Base-by-base conservation (phyloP, 2,888 invertebrate genomes). In the Chymomyza procnemis region DNA sequence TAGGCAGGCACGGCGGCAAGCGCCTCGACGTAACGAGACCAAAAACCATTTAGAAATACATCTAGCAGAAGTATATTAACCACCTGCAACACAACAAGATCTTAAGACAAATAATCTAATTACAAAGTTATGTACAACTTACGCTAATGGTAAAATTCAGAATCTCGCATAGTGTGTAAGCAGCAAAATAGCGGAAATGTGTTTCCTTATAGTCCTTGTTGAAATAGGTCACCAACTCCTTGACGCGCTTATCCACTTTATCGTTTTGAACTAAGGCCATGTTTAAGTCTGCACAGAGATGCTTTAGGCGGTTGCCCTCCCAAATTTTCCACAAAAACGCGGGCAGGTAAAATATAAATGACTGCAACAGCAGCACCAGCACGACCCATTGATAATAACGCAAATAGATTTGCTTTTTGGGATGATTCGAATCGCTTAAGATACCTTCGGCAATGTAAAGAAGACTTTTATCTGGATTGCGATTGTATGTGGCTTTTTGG, bases 101-200 rank as follows among this genome's bases (percentile, higher is more conserved):
- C 12, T 63, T 26, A 58, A 26, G 1, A 4, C 4, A 47, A 41
- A 19, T 19, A 5, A 16, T 41, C 3, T 0, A 19, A 21, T 1
- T 1, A 18, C 0, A 12, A 4, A 60, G 4, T 47, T 21, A 8
- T 22, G n/a, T 8, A 12, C 21, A 61, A 91, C 94, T 93, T 91
- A 95, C 95, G 89, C 94, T 94, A 90, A 96, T 95, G 34, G 92
- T 41, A 78, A 96, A 93, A 90, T 96, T 96, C 67, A 95, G 91
- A 6, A 94, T 71, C 90, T 96, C 96, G 81, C 96, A 96, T 76
- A 94, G 90, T 48, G 94, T 92, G 87, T 94, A 95, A 69, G 94
- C 92, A 59, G 93, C 87, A 1, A 94, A 94, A 82, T 95, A 95
- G 82, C 88, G 88, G 55, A 85, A 78, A 65, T 91, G 90, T 0